Evolutionary conservation across 2,113 vertebrate genomes (phyloP), one percentile per base, ranked within the genome.

Genomic region (Cavia porcellus): DNA sequence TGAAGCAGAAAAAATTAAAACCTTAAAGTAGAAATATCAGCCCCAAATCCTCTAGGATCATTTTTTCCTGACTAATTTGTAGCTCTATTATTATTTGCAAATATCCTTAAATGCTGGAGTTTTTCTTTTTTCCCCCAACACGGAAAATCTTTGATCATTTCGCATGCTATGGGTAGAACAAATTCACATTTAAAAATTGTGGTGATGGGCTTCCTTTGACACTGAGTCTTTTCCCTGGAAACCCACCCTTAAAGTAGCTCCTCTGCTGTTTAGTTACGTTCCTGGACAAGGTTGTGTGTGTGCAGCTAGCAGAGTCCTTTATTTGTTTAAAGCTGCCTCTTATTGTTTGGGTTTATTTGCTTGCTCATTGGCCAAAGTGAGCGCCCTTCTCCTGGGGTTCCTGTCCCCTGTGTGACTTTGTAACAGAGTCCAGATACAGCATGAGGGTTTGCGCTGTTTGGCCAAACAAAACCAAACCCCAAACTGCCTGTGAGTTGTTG

Each of bases 391-490:
- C 86, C 55, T 38, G 95, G 66, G 86, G 47, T 74, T 72, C 47
- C 74, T 12, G 74, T 95, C 84, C 81, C 84, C 50, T 3, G 32
- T 32, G 90, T 92, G 96, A 96, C 90, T 97, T 81, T 28, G 84
- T 97, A 85, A 97, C 88, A 75, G 94, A 97, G 92, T 95, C 97
- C 97, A 98, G 97, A 96, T 94, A 77, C 96, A 75, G 72, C 3
- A 0, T n/a, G 82, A 82, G 92, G 55, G 8, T 70, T 89, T 88
- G 88, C 64, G 72, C 87, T 88, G 50, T 93, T 90, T 94, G 97
- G 96, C n/a, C 96, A 95, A 96, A 98, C 89, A 90, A 92, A 97
- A 98, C 81, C 93, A 77, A 97, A 91, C 81, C 92, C 19, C 25
- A 77, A 97, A 97, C 70, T 94, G 85, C 96, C 74, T 94, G 35